phyloP scores from a whole-genome alignment of 2,888 invertebrate species.

The Volucella zonaria region DNA sequence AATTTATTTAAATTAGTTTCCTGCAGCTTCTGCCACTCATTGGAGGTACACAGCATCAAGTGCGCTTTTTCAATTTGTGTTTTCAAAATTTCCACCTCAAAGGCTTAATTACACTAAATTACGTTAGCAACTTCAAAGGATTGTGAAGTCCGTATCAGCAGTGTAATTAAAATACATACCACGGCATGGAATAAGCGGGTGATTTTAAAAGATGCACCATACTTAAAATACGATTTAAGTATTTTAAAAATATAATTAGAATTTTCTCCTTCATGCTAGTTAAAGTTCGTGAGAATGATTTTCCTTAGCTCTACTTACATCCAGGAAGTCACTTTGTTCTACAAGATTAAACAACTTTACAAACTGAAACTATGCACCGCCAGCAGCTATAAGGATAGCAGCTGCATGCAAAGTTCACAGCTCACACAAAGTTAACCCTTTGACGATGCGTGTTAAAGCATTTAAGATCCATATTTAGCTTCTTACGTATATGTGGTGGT shows the following conservation, averaged over 20 bases:
- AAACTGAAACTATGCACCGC: slow-evolving; percentile 3
- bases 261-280: slow-evolving; percentile 2
- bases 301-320: background rate
- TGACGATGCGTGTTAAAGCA: slow-evolving; percentile 52
- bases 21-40: no score
- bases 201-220: background rate
- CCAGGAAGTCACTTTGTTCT: slow-evolving; percentile 23
- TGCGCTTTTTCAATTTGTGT: background rate
- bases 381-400: background rate
- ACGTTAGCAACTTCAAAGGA: background rate
- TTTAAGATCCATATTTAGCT: slow-evolving; percentile 60
- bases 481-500: slow-evolving; percentile 1
- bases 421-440: slow-evolving; percentile 24
- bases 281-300: slow-evolving; percentile 9
- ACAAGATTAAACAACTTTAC: slow-evolving; percentile 28
- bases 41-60: no score
- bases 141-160: slow-evolving; percentile 13
- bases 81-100: background rate
- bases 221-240: background rate
- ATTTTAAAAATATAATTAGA: slow-evolving; percentile 11
- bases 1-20: no score
- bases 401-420: slow-evolving; percentile 53
- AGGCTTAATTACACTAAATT: slow-evolving; percentile 9
- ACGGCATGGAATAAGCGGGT: slow-evolving; percentile 12
- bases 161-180: slow-evolving; percentile 41